phyloP scores from a whole-genome alignment of 2,888 invertebrate species.

The Parnassius mnemosyne region DNA sequence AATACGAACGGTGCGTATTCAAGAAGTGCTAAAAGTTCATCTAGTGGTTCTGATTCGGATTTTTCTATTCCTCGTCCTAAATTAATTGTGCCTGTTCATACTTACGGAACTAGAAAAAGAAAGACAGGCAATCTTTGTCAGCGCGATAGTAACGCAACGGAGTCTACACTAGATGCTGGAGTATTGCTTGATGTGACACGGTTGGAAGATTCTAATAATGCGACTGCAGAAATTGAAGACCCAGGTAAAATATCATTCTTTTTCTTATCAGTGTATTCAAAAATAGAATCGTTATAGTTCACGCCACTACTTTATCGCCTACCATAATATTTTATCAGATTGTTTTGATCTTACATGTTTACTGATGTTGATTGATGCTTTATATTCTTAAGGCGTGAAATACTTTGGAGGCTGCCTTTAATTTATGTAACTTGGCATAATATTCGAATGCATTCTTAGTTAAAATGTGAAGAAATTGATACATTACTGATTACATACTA shows the following conservation, averaged over 20 bases:
- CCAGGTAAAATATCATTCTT: constrained; percentile 52
- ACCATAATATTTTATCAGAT: constrained; percentile 22
- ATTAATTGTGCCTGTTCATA: constrained; percentile 93
- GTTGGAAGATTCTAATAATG: constrained; percentile 52
- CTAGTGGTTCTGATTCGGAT: constrained; percentile 82
- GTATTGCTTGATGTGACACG: constrained; percentile 66
- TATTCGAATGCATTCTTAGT: no score
- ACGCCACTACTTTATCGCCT: constrained; percentile 14
- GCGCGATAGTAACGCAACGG: constrained; percentile 70
- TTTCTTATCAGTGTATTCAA: constrained; percentile 9
- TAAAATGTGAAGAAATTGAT: no score
- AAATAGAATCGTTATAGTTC: constrained; percentile 11
- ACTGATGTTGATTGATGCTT: constrained; percentile 54
- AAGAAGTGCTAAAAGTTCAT: constrained; percentile 74
- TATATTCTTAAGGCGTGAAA: constrained; percentile 31
- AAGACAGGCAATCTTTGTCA: constrained; percentile 88
- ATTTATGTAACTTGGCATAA: no score
- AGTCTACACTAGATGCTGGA: constrained; percentile 66
- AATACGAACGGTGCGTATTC: constrained; percentile 56
- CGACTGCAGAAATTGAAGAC: constrained; percentile 53
- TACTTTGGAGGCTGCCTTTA: constrained; percentile 39
- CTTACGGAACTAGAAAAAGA: constrained; percentile 89
- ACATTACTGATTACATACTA: no score
- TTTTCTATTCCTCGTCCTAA: constrained; percentile 92
- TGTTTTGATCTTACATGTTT: constrained; percentile 46